Conservation (phyloP, 2,113 vertebrate genomes). For the Odontophorus gujanensis region DNA sequence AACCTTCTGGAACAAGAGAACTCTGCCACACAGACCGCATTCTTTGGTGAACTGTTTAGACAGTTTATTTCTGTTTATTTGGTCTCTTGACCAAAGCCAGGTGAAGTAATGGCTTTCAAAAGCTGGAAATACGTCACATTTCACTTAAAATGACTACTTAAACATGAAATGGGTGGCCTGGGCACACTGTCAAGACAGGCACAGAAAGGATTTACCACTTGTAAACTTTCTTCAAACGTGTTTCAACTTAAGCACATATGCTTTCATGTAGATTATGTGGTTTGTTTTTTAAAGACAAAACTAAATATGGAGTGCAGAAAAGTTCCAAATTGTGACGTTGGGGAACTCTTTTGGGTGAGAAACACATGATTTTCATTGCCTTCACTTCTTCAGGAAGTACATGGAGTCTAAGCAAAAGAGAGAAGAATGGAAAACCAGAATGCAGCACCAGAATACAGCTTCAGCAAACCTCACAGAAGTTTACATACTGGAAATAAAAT, state of each 20-base stretch:
- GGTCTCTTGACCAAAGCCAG: background rate
- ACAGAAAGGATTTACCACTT: constrained; percentile 12
- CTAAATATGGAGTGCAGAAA: background rate
- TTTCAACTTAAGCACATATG: background rate
- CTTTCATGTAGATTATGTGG: constrained; percentile 28
- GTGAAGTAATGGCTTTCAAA: constrained; percentile 16
- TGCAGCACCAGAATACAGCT: background rate
- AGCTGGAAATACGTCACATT: background rate
- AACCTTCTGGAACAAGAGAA: background rate
- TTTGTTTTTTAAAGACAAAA: background rate
- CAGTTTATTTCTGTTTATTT: background rate
- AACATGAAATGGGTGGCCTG: background rate
- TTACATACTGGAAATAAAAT: background rate
- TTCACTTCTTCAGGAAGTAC: constrained; percentile 4
- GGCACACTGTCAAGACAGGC: background rate
- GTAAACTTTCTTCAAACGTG: background rate
- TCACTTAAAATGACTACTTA: constrained; percentile 3
- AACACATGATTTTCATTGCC: background rate
- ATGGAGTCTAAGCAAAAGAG: background rate
- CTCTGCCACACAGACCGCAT: background rate
- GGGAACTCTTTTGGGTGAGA: background rate
- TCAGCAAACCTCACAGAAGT: background rate
- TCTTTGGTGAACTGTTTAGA: background rate
- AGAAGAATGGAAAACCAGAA: background rate
- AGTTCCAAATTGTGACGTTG: background rate